Base-by-base conservation (phyloP, 2,888 invertebrate species). In the Sericinus montela region DNA sequence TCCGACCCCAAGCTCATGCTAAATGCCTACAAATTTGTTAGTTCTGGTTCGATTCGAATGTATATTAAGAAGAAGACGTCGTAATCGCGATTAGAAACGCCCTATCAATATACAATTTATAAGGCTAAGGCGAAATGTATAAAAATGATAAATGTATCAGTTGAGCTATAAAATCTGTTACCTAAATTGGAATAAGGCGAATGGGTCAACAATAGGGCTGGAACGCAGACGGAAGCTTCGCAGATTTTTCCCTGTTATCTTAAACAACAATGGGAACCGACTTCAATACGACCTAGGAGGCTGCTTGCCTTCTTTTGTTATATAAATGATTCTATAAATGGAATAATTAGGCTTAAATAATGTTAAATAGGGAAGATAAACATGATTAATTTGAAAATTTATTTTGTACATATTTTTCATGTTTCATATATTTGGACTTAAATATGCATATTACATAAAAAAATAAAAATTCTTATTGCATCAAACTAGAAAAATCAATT, bases 71-170 rank as follows among this genome's bases (percentile, higher is more conserved):
- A 41, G 32, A 67, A 69, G 72, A 68, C 70, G 66, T 70, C 68
- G 66, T 66, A 61, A 63, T 59, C 65, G 55, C 72, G 77, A 85
- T 87, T 86, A 73, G 84, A 75, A 65, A 81, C 76, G 82, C 77
- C 75, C 23, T 72, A 72, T 83, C 81, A 75, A 80, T 85, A 80
- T 80, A 78, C 85, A 78, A 82, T 84, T 85, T 82, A 74, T 70
- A 62, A 65, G 67, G 73, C 69, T 68, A 65, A 69, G 72, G 72
- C 72, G 72, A 75, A 77, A 72, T 75, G 65, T 72, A 71, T 62
- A 65, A 55, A 68, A 72, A 75, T 79, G 75, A 79, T 78, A 80
- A 82, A 83, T 79, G 76, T 75, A 80, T 76, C 71, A 72, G 73
- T 73, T 75, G 77, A 69, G 75, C 72, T 64, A 75, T 77, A 73